phyloP scores from a whole-genome alignment of 2,797 vertebrate genomes.

The Pipistrellus pipistrellus region DNA sequence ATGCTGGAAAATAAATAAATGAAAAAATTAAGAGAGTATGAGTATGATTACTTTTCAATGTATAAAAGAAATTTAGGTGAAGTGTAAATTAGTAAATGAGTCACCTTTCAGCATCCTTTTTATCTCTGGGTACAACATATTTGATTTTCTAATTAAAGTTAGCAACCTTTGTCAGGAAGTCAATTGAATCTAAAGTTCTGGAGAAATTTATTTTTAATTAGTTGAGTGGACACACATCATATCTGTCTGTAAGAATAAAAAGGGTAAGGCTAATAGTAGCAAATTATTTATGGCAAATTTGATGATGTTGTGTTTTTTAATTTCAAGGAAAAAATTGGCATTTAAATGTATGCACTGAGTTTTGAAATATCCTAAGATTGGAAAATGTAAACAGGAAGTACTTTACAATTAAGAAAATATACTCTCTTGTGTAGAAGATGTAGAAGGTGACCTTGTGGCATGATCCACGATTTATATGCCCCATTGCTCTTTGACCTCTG shows the following conservation, averaged over 20 bases:
- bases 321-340: background rate
- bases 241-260: background rate
- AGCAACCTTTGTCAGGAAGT: background rate
- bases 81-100: background rate
- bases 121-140: background rate
- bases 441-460: background rate
- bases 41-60: background rate
- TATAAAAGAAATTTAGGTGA: background rate
- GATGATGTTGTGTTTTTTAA: background rate
- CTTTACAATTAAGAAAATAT: background rate
- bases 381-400: background rate
- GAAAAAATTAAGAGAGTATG: background rate
- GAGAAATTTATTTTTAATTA: conserved; percentile 44
- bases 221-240: background rate
- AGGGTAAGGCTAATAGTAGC: background rate
- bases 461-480: background rate
- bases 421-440: background rate
- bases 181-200: background rate
- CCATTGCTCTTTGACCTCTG: background rate
- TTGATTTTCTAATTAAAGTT: background rate
- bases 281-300: conserved; percentile 45
- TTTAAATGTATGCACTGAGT: background rate
- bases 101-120: background rate
- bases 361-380: background rate
- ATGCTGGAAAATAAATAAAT: background rate